Evolutionary conservation across 2,113 vertebrate genomes (phyloP).

Genomic region (Cyanistes caeruleus): DNA sequence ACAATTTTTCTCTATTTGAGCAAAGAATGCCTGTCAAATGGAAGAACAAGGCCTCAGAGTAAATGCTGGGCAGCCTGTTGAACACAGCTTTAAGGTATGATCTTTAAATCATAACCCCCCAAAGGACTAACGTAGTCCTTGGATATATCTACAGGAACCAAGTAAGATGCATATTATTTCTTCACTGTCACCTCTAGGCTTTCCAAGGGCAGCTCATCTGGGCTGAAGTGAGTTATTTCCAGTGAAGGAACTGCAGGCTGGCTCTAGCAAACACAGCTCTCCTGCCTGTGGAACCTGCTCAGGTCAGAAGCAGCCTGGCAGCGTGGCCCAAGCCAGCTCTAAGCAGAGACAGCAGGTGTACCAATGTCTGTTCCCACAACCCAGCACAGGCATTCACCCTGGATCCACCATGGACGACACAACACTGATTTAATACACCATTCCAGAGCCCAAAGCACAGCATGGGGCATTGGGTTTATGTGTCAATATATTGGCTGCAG

Average conservation of each 20-base stretch:
- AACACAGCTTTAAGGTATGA: background rate
- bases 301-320: background rate
- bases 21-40: background rate
- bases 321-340: background rate
- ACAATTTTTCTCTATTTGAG: background rate
- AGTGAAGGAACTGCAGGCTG: background rate
- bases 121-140: background rate
- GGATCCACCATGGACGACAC: background rate
- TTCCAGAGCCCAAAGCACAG: background rate
- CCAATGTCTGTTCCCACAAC: accelerated
- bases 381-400: background rate
- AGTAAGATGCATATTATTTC: background rate
- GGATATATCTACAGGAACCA: background rate
- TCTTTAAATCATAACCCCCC: background rate
- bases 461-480: background rate
- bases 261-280: background rate
- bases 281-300: background rate
- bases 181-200: accelerated
- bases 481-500: background rate
- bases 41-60: background rate
- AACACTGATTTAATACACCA: background rate
- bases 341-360: background rate
- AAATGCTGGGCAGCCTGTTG: background rate
- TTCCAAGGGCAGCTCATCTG: background rate
- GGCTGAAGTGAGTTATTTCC: background rate